A percentile compares a stretch with the other conserved stretches of the same genome.
phyloP scores from a whole-genome alignment of 2,113 vertebrate genomes.

The Helogale parvula region DNA sequence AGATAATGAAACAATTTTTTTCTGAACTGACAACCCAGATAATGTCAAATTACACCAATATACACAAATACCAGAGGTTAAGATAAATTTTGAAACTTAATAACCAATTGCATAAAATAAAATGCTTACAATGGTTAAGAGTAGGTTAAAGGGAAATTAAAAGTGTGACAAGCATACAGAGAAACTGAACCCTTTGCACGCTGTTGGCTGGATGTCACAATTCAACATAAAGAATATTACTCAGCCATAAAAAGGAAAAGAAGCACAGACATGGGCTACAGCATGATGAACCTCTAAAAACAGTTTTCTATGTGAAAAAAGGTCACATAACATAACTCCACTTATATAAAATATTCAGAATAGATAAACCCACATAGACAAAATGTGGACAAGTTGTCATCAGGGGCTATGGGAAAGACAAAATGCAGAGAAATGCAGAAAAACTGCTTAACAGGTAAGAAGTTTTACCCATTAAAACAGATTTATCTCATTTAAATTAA shows the following conservation, averaged over 20 bases:
- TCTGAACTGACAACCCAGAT: conserved; percentile 12
- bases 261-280: neutral
- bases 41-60: neutral
- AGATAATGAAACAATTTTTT: neutral
- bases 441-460: neutral
- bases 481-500: conserved; percentile 21
- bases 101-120: neutral
- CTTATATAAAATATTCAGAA: conserved; percentile 21
- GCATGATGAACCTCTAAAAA: neutral
- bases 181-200: neutral
- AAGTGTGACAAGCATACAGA: neutral
- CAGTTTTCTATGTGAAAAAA: neutral
- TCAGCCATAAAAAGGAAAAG: neutral
- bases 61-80: neutral
- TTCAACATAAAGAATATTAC: conserved; percentile 5
- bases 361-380: conserved; percentile 1
- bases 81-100: conserved; percentile 44
- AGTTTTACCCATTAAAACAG: neutral
- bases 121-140: conserved; percentile 13
- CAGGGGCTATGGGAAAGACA: neutral
- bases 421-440: neutral
- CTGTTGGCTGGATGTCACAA: neutral
- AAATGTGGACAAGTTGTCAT: neutral
- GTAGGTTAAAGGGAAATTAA: neutral
- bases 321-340: neutral